Conservation (phyloP, 2,888 invertebrate genomes). For the Drosophila monieri region DNA sequence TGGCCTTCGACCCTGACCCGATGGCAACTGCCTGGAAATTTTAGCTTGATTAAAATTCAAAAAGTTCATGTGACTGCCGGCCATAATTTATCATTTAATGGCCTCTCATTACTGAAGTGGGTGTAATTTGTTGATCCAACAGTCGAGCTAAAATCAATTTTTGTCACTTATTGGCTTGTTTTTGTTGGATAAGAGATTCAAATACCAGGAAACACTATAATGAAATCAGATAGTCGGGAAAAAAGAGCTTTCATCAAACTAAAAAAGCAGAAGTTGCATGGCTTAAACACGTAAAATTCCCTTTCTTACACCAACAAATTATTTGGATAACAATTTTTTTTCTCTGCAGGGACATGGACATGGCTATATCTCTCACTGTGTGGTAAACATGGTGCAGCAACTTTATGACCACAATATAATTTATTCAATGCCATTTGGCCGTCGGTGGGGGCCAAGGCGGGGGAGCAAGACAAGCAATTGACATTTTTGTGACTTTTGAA, state of each 20-base stretch:
- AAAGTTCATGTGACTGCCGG: conserved; percentile 43
- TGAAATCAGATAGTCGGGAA: conserved; percentile 12
- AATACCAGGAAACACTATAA: conserved; percentile 2
- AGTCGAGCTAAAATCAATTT: conserved; percentile 40
- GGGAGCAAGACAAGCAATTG: conserved; percentile 74
- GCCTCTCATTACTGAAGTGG: conserved; percentile 39
- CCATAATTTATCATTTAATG: conserved; percentile 72
- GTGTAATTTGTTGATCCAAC: conserved; percentile 37
- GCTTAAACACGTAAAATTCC: not conserved
- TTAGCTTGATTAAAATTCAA: conserved; percentile 78
- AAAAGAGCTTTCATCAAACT: not conserved
- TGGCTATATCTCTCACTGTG: conserved; percentile 36
- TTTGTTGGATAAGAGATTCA: conserved; percentile 8
- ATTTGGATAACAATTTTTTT: conserved; percentile 4
- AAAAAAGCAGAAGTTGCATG: not conserved
- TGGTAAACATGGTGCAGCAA: conserved; percentile 68
- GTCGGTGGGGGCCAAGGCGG: conserved; percentile 6
- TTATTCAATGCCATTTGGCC: conserved; percentile 75
- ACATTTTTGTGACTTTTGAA: conserved; percentile 80
- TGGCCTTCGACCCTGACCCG: conserved; percentile 50
- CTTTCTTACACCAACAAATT: not conserved
- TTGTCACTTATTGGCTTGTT: conserved; percentile 40
- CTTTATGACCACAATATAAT: conserved; percentile 75
- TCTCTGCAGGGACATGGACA: conserved; percentile 21
- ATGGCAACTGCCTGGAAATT: conserved; percentile 62